Percentiles rank a stretch among this genome's conserved stretches.
phyloP scores from a whole-genome alignment of 1,140 invertebrate species.

The Apis mellifera region DNA sequence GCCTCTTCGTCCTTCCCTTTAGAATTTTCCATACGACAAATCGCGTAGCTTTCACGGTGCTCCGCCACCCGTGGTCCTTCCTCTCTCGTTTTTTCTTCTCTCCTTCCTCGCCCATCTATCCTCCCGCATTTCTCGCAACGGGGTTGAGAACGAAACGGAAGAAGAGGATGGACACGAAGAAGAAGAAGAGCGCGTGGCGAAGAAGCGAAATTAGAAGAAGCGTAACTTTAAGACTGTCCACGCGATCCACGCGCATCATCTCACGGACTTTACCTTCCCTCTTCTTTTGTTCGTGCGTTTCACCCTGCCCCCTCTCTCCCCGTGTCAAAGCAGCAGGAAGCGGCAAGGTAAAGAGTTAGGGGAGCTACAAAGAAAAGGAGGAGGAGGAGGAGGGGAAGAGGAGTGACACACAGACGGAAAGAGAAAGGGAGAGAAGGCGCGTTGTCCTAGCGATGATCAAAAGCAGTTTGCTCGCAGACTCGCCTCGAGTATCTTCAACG shows the following conservation, averaged over 20 bases:
- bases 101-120: not conserved
- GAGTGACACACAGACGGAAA: constrained; percentile 49
- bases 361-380: constrained; percentile 38
- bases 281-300: constrained; percentile 28
- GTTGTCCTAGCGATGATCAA: constrained; percentile 71
- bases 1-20: not conserved
- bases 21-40: constrained; percentile 70
- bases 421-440: constrained; percentile 54
- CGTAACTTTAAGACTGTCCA: constrained; percentile 21
- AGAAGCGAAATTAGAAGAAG: no score
- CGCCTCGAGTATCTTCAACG: constrained; percentile 59
- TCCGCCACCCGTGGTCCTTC: constrained; percentile 1
- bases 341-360: constrained; percentile 47
- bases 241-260: not conserved
- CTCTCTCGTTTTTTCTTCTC: not conserved
- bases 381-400: constrained; percentile 27
- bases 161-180: not conserved
- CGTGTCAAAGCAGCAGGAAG: constrained; percentile 28
- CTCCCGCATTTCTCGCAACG: not conserved
- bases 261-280: constrained; percentile 1
- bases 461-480: constrained; percentile 71
- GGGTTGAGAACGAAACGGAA: no score
- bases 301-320: constrained; percentile 18
- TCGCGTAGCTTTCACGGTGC: constrained; percentile 68
- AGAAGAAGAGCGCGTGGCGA: no score